Percentiles rank a stretch among this genome's conserved stretches.
Evolutionary conservation across 2,888 invertebrate genomes (phyloP).

Genomic region (Hoplodrina ambigua): DNA sequence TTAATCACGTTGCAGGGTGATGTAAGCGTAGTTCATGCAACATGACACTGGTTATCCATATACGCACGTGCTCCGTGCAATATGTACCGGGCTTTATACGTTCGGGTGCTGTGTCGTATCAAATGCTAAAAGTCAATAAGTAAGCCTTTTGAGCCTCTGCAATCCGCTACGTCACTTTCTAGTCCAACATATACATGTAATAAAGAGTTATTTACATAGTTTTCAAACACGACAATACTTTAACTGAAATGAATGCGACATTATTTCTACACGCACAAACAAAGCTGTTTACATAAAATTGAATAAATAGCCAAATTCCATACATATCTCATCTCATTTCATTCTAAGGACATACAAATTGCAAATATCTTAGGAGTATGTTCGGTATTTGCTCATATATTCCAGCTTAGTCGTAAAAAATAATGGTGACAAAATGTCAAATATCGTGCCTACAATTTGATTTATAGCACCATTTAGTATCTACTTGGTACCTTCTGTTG

Average conservation of each 20-base stretch:
- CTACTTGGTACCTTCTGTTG: conserved; percentile 39
- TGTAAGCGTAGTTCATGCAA: conserved; percentile 40
- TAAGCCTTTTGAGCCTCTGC: conserved; percentile 19
- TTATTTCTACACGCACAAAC: conserved; percentile 39
- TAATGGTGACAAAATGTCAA: conserved; percentile 58
- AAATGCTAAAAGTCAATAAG: conserved; percentile 12
- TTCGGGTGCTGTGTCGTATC: conserved; percentile 17
- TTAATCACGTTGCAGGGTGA: conserved; percentile 17
- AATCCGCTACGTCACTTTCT: conserved; percentile 14
- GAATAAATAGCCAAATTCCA: conserved; percentile 41
- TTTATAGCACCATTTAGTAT: conserved; percentile 50
- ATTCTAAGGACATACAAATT: conserved; percentile 38
- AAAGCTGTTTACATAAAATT: conserved; percentile 56
- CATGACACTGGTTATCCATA: conserved; percentile 32
- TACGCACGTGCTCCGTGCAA: neutral
- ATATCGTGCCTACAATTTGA: conserved; percentile 53
- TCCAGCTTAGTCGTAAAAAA: conserved; percentile 39
- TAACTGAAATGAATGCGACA: conserved; percentile 12
- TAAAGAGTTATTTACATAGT: conserved; percentile 13
- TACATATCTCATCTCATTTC: conserved; percentile 28
- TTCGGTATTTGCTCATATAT: conserved; percentile 31
- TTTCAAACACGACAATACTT: conserved; percentile 14
- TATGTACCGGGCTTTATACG: conserved; percentile 26
- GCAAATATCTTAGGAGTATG: conserved; percentile 34
- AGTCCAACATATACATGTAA: conserved; percentile 18